Percentiles rank a stretch among this genome's conserved stretches.
Evolutionary conservation across 2,113 vertebrate genomes (phyloP).

Genomic region (Prionailurus bengalensis): DNA sequence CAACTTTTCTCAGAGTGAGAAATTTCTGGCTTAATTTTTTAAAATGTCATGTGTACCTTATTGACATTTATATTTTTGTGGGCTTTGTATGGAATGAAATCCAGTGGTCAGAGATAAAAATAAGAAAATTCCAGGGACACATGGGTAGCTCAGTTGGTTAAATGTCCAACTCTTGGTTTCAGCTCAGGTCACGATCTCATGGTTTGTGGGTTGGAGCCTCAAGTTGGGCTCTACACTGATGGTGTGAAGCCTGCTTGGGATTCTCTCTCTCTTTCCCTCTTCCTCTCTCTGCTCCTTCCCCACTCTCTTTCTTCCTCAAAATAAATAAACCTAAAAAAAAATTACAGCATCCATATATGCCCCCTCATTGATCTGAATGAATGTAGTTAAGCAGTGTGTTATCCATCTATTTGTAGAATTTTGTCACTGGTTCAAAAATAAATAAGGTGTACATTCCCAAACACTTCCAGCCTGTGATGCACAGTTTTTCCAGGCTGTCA

Average conservation of each 20-base stretch:
- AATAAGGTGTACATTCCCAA: background rate
- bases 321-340: too few relatives aligned
- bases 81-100: background rate
- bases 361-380: background rate
- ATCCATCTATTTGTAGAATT: background rate
- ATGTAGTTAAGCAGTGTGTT: background rate
- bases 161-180: too few relatives aligned
- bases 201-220: too few relatives aligned
- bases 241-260: too few relatives aligned
- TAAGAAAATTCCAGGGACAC: background rate
- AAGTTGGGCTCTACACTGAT: too few relatives aligned
- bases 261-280: too few relatives aligned
- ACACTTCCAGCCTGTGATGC: background rate
- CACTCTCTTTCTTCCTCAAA: too few relatives aligned
- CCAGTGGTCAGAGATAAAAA: background rate
- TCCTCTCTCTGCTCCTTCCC: too few relatives aligned
- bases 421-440: background rate
- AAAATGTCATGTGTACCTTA: background rate
- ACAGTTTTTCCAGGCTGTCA: background rate
- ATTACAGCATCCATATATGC: background rate
- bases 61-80: background rate
- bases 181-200: too few relatives aligned
- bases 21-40: background rate
- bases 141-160: too few relatives aligned
- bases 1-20: background rate